A percentile compares a stretch with the other conserved stretches of the same genome.
These are phyloP conservation scores for Nothura maculosa DNA, from an alignment of 2,797 vertebrate species.

Conservation along the genomic window DNA sequence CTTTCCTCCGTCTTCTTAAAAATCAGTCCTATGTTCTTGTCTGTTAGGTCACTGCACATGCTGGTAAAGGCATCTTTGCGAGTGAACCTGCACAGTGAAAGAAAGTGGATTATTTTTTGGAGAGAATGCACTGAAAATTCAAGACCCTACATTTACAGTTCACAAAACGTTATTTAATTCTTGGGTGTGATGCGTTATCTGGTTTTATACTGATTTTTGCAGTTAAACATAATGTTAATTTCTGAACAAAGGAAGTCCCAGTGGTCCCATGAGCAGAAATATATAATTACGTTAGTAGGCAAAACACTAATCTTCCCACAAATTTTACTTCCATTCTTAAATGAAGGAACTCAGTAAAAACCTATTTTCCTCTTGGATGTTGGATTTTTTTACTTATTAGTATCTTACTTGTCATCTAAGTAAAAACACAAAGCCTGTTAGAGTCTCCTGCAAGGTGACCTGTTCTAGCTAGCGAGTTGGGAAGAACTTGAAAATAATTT, in stretches of 20 bases:
- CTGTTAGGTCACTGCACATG: background rate
- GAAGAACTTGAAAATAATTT: constrained; percentile 41
- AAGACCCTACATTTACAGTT: background rate
- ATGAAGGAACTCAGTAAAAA: background rate
- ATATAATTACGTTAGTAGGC: background rate
- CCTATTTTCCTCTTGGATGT: background rate
- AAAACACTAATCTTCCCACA: background rate
- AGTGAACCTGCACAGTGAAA: background rate
- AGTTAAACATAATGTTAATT: background rate
- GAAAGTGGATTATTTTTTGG: background rate
- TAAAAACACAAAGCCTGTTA: background rate
- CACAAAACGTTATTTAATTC: background rate
- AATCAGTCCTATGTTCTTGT: background rate
- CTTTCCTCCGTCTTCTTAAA: background rate
- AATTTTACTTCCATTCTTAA: background rate
- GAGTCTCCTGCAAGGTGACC: background rate
- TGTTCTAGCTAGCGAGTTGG: background rate
- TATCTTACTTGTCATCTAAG: background rate
- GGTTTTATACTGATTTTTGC: background rate
- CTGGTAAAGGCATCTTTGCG: background rate
- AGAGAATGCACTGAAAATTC: background rate
- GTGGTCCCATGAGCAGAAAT: background rate
- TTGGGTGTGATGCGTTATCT: accelerated
- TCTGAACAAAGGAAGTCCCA: background rate
- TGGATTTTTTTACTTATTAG: background rate